A percentile compares a stretch with the other conserved stretches of the same genome.
phyloP scores from a whole-genome alignment of 2,797 vertebrate genomes.

The Aythya fuligula region DNA sequence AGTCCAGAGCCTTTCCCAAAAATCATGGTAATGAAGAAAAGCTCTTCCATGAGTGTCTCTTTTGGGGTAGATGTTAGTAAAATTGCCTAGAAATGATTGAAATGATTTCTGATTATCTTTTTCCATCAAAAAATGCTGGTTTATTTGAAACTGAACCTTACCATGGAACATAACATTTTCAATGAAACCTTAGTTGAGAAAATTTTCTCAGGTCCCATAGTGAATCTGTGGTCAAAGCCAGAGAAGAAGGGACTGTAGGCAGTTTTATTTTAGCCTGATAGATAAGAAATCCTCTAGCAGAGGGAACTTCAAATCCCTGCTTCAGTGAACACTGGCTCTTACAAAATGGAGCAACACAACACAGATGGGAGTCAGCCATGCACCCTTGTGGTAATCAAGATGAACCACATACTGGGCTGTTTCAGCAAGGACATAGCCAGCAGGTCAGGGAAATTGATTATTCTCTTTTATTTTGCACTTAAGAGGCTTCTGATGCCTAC shows the following conservation, averaged over 20 bases:
- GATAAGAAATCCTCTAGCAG: background rate
- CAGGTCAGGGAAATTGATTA: background rate
- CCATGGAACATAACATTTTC: background rate
- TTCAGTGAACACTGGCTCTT: background rate
- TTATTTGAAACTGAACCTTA: background rate
- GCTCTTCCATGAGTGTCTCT: background rate
- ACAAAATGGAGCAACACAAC: background rate
- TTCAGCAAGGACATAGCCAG: background rate
- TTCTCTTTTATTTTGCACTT: background rate
- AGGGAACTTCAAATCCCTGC: background rate
- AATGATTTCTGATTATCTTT: background rate
- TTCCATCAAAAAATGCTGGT: background rate
- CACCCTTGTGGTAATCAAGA: background rate
- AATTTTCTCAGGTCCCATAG: background rate
- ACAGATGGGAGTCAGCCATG: background rate
- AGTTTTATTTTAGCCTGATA: background rate
- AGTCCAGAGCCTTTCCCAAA: background rate
- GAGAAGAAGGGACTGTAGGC: background rate
- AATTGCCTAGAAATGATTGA: background rate
- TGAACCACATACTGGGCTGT: background rate
- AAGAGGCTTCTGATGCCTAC: background rate
- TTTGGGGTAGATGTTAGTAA: background rate
- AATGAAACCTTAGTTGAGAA: background rate
- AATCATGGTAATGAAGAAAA: background rate
- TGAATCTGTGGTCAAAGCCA: background rate